Base-by-base conservation (phyloP, 2,888 invertebrate genomes). In the Molorchus minor region DNA sequence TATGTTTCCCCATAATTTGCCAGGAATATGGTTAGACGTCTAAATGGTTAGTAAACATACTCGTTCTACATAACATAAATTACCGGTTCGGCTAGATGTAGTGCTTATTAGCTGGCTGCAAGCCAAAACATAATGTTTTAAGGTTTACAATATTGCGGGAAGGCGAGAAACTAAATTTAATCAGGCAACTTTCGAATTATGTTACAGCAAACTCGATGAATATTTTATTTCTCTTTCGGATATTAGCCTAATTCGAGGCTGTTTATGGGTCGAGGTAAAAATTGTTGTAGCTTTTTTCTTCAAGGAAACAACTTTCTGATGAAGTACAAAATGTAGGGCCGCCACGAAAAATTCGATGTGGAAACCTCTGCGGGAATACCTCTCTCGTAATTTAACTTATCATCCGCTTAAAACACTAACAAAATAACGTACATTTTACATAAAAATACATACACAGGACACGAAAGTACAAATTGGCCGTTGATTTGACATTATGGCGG, bases 81-180 rank as follows among this genome's bases (percentile, higher is more conserved):
- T 70, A 67, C 60, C 67, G 62, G 65, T 55, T 68, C 65, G n/a
- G n/a, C n/a, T n/a, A 70, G 69, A 71, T 61, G 62, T 58, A 51
- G 58, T 64, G 70, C 67, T 71, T 70, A 72, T 71, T 70, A 68
- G 64, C 70, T 71, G 73, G 73, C 71, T 62, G 44, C 44, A 55
- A 56, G 71, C 73, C 73, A 73, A 67, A n/a, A 65, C 62, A 62
- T 58, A 51, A 60, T 51, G 64, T 65, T 61, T 63, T 65, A 69
- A 72, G 70, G 49, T 71, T 71, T 66, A 57, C 70, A 68, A 68
- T 67, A 65, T 71, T 67, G 69, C 55, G 66, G 68, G 62, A 69
- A 67, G 68, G 71, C 70, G 69, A 71, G 65, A 70, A 71, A 71
- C 68, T 67, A 64, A 71, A 70, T 69, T 70, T 72, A 71, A 72